Base-by-base conservation (phyloP, 2,888 invertebrate genomes). In the Polymixis flavicincta region DNA sequence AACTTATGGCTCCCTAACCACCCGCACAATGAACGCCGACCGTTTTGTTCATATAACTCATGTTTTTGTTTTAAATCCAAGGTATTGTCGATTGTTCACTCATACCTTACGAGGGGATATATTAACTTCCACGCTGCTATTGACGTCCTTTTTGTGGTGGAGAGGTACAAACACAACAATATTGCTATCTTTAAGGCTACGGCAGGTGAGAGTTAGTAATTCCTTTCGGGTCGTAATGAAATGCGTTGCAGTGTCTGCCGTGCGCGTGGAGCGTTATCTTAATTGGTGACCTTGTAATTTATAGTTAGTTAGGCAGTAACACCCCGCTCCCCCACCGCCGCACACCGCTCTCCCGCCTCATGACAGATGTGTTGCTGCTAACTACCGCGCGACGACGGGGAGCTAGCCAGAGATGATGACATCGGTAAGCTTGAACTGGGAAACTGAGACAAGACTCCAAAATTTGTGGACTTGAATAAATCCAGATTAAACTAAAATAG, bases 21-120 rank as follows among this genome's bases (percentile, higher is more conserved):
- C 77, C 74, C 87, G 89, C 89, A 90, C 89, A 89, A 87, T 82
- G 86, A 88, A 84, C 85, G 88, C 88, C 88, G 83, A 83, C 78
- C 83, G 80, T 81, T 85, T 80, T 86, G 84, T 78, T 80, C 82
- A 77, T 72, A 84, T 80, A 83, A 84, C 75, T 84, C 83, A 83
- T 85, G 81, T 82, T 86, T 86, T 88, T 88, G 80, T 87, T 88
- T 89, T 87, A 78, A 83, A 75, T 74, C 74, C 77, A 69, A 80
- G 78, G 89, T 91, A 92, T 93, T 92, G 92, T 91, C 92, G 91
- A 93, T 93, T 93, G 92, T 92, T 91, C 89, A 90, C 91, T 91
- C 90, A 88, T 89, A 89, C 83, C 64, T 74, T 79, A 73, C 73
- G 82, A 74, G 78, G 80, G 76, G 78, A 89, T 89, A 90, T 91